These are phyloP conservation scores for Keiferia lycopersicella DNA, from an alignment of 2,888 invertebrate genomes.

Conservation along the genomic window DNA sequence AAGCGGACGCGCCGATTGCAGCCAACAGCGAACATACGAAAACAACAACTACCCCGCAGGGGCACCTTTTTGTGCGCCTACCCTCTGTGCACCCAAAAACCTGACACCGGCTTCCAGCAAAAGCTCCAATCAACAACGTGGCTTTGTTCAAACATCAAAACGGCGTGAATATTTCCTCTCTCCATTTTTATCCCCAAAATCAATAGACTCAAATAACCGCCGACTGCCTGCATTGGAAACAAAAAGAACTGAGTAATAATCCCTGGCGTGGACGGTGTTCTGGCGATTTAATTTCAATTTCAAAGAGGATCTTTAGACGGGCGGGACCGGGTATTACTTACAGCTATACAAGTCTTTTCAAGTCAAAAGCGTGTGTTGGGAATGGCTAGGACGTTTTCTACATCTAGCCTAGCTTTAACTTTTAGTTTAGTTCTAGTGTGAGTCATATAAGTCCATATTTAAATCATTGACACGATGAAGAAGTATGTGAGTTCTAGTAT, in stretches of 20 bases:
- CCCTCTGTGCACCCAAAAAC: slow-evolving; percentile 5
- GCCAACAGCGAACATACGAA: not conserved
- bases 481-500: too few species aligned
- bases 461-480: too few species aligned
- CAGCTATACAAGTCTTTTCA: too few species aligned
- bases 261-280: not conserved
- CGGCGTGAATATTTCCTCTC: not conserved
- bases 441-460: too few species aligned
- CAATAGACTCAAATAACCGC: not conserved
- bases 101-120: not conserved
- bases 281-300: slow-evolving; percentile 7
- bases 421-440: too few species aligned
- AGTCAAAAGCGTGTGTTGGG: too few species aligned
- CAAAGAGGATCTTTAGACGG: not conserved
- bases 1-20: not conserved
- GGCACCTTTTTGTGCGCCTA: not conserved
- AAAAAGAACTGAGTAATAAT: slow-evolving; percentile 16
- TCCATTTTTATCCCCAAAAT: not conserved
- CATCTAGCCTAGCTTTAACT: too few species aligned
- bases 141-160: not conserved
- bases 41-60: not conserved
- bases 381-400: too few species aligned
- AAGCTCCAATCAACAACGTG: not conserved
- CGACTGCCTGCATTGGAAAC: not conserved
- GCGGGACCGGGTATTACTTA: too few species aligned